phyloP scores from a whole-genome alignment of 2,797 vertebrate genomes.

The Artibeus lituratus region DNA sequence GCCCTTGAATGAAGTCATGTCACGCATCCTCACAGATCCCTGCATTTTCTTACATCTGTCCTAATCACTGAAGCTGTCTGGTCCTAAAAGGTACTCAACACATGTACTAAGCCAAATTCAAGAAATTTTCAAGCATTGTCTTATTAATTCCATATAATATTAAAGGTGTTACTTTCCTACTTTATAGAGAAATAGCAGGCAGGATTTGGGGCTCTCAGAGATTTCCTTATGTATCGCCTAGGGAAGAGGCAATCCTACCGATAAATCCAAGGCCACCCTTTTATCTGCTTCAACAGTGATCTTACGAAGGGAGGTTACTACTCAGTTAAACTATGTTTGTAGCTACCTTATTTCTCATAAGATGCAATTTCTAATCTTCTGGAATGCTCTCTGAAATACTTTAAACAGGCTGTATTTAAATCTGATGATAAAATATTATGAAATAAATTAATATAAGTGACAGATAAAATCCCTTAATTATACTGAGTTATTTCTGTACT shows the following conservation, averaged over 20 bases:
- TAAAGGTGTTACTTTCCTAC: neutral
- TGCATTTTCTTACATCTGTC: no score
- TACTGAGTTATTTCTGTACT: neutral
- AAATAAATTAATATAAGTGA: neutral
- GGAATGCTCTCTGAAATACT: neutral
- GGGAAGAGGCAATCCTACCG: neutral
- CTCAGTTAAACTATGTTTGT: neutral
- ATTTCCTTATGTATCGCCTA: neutral
- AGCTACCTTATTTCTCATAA: neutral
- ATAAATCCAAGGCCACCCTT: neutral
- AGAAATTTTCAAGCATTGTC: neutral
- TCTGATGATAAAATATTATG: neutral
- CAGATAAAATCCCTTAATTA: neutral
- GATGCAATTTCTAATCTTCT: neutral
- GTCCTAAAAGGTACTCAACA: no score
- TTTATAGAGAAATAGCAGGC: neutral
- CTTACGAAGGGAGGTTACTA: neutral
- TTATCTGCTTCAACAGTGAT: neutral
- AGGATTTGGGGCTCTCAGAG: neutral
- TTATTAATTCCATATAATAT: neutral
- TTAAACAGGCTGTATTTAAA: neutral
- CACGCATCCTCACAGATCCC: no score
- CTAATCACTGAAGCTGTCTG: no score
- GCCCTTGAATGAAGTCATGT: no score
- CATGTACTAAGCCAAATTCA: neutral